These are phyloP conservation scores for Drosophila cracens DNA, from an alignment of 2,888 invertebrate genomes.

Conservation along the genomic window DNA sequence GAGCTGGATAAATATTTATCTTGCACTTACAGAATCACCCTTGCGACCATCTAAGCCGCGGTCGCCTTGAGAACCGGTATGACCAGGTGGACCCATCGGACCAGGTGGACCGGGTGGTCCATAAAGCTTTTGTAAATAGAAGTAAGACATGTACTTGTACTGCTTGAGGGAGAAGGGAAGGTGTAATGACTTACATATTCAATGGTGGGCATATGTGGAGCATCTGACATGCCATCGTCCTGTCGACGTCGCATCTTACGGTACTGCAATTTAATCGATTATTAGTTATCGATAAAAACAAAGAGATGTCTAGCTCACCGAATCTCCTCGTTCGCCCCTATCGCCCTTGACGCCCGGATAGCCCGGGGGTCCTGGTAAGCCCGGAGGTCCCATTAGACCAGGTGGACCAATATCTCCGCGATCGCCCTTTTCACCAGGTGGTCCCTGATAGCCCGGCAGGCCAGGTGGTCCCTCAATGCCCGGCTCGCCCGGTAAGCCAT, in stretches of 20 bases:
- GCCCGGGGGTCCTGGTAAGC: constrained; percentile 92
- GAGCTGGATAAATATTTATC: too few relatives aligned
- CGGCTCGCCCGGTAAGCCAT: constrained; percentile 91
- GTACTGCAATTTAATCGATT: constrained; percentile 82
- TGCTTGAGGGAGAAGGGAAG: accelerated
- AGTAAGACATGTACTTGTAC: neutral
- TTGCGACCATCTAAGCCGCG: constrained; percentile 92
- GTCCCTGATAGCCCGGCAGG: constrained; percentile 90
- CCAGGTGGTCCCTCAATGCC: constrained; percentile 96
- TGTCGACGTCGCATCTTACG: constrained; percentile 85
- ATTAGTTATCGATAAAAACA: neutral
- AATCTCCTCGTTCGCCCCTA: constrained; percentile 96
- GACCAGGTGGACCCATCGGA: constrained; percentile 91
- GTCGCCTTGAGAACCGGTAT: constrained; percentile 85
- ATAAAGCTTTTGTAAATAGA: constrained; percentile 85
- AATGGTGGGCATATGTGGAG: constrained; percentile 84
- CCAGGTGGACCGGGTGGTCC: constrained; percentile 87
- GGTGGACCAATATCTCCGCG: constrained; percentile 95
- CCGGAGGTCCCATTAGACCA: constrained; percentile 97
- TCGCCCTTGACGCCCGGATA: constrained; percentile 96
- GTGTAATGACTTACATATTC: constrained; percentile 83
- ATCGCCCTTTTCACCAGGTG: constrained; percentile 93
- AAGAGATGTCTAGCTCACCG: constrained; percentile 88
- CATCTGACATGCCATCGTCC: constrained; percentile 85
- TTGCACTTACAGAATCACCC: constrained; percentile 90